phyloP scores from a whole-genome alignment of 2,888 invertebrate genomes.

The Euplagia quadripunctaria region DNA sequence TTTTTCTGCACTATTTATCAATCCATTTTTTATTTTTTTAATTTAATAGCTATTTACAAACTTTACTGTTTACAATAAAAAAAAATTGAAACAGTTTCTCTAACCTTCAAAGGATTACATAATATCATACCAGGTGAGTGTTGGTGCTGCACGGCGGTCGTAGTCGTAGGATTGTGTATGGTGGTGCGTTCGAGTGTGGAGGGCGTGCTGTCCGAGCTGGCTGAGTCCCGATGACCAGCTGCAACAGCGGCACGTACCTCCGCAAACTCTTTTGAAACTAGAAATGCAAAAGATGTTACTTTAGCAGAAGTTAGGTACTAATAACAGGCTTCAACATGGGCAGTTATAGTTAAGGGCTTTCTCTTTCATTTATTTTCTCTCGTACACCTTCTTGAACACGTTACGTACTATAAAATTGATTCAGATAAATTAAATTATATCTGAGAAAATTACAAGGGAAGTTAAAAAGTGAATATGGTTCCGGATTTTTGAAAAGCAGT shows the following conservation, averaged over 20 bases:
- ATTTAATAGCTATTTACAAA: neutral
- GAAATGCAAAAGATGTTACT: neutral
- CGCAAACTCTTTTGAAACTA: constrained; percentile 83
- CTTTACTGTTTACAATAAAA: no score
- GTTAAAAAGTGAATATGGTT: no score
- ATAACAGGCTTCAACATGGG: no score
- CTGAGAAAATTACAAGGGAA: no score
- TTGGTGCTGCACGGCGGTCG: constrained; percentile 60
- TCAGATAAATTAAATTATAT: no score
- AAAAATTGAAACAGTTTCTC: no score
- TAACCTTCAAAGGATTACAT: no score
- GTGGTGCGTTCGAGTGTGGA: constrained; percentile 87
- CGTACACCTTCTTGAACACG: no score
- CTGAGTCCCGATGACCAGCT: constrained; percentile 84
- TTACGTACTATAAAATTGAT: no score
- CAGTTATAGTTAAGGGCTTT: no score
- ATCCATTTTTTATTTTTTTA: neutral
- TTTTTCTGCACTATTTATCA: neutral
- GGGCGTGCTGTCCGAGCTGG: constrained; percentile 88
- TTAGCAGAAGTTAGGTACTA: neutral
- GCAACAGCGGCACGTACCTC: constrained; percentile 77
- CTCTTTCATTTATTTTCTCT: no score
- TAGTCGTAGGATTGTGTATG: constrained; percentile 80
- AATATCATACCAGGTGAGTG: constrained; percentile 57
- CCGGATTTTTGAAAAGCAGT: no score